phyloP scores from a whole-genome alignment of 2,113 vertebrate genomes.

The Fulmarus glacialis region DNA sequence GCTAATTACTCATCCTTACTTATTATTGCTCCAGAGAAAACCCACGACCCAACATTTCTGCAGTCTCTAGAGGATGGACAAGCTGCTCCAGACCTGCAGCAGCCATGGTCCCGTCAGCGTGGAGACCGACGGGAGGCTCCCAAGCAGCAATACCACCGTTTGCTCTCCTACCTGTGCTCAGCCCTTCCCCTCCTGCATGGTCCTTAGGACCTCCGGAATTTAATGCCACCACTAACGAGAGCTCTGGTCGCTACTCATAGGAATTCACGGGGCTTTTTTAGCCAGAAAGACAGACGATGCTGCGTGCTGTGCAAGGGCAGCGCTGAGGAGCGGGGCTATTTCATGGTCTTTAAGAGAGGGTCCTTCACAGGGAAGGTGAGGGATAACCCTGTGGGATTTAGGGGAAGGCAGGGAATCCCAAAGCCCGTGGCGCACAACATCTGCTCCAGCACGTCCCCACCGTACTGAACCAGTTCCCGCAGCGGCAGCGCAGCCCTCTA shows the following conservation, averaged over 20 bases:
- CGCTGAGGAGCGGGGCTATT: fast-evolving
- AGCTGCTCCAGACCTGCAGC: not conserved
- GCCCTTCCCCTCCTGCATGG: not conserved
- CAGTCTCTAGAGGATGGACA: not conserved
- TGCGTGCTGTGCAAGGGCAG: fast-evolving
- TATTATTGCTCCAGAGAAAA: not conserved
- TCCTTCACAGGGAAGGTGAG: not conserved
- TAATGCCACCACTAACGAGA: not conserved
- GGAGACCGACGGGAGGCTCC: not conserved
- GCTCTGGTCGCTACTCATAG: fast-evolving
- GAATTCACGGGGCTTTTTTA: not conserved
- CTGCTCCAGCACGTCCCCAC: constrained; percentile 19
- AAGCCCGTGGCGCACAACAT: not conserved
- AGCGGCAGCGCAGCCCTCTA: not conserved
- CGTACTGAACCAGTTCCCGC: not conserved
- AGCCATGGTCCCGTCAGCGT: not conserved
- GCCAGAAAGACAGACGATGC: fast-evolving
- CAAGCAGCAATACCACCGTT: not conserved
- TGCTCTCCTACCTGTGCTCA: not conserved
- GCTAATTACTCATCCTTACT: not conserved
- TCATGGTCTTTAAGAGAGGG: not conserved
- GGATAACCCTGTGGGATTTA: not conserved
- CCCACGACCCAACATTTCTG: fast-evolving
- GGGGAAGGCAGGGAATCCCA: not conserved
- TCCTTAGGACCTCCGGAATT: not conserved